Percentiles rank a stretch among this genome's conserved stretches.
phyloP scores from a whole-genome alignment of 2,113 vertebrate species.

The Amazona guildingii region DNA sequence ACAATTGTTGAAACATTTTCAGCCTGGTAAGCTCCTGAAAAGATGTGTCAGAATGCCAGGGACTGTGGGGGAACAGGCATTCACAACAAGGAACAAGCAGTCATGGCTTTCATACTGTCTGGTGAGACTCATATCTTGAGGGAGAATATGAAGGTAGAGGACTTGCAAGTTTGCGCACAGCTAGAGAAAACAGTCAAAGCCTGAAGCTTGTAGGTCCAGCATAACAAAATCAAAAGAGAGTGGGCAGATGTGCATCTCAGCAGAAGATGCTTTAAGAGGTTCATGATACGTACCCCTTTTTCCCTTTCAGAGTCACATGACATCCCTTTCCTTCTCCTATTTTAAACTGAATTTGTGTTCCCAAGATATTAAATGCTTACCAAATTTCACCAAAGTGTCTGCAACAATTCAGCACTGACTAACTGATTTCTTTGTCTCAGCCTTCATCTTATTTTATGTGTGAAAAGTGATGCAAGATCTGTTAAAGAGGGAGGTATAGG shows the following conservation, averaged over 20 bases:
- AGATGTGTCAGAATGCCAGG: neutral
- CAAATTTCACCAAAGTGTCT: neutral
- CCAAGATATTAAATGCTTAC: neutral
- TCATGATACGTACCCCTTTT: neutral
- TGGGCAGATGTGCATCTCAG: neutral
- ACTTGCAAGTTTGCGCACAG: neutral
- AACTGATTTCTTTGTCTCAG: neutral
- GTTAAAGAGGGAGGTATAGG: neutral
- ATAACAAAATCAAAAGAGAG: neutral
- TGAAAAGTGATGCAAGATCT: neutral
- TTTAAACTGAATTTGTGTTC: neutral
- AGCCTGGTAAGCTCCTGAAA: neutral
- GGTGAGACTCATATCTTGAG: neutral
- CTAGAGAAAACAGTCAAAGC: neutral
- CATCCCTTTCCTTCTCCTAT: neutral
- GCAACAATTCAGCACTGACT: neutral
- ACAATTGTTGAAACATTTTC: neutral
- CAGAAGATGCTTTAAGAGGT: neutral
- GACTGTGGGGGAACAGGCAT: neutral
- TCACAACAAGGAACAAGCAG: accelerated
- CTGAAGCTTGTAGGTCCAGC: neutral
- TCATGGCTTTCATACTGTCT: neutral
- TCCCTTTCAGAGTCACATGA: neutral
- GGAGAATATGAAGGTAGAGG: neutral
- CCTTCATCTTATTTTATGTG: neutral